Evolutionary conservation across 1,140 invertebrate genomes (phyloP).

Genomic region (Phenacoccus solenopsis): DNA sequence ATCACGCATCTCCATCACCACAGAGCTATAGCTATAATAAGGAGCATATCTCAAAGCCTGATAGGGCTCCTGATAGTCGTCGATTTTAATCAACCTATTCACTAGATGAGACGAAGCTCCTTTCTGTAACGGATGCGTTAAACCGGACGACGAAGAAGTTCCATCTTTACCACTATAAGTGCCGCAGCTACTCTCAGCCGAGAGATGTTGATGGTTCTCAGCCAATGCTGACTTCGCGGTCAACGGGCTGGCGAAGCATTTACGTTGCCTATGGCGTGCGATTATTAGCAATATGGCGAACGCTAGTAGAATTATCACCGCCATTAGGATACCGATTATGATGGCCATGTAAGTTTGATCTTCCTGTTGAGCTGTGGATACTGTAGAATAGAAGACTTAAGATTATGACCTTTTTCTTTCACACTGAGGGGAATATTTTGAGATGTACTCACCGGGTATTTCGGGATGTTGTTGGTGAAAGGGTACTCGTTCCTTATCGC

Average conservation of each 20-base stretch:
- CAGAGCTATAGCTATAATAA: constrained; percentile 64
- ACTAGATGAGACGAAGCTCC: constrained; percentile 34
- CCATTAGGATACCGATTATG: constrained; percentile 64
- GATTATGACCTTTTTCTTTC: background rate
- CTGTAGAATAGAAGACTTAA: constrained; percentile 25
- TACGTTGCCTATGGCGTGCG: constrained; percentile 59
- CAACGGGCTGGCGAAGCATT: constrained; percentile 58
- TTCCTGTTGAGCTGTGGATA: constrained; percentile 52
- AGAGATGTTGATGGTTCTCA: constrained; percentile 32
- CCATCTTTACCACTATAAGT: constrained; percentile 32
- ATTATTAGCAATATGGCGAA: constrained; percentile 64
- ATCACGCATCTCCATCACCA: constrained; percentile 62
- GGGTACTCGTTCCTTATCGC: constrained; percentile 36
- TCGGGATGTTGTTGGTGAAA: background rate
- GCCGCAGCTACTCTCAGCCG: constrained; percentile 38
- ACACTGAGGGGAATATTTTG: background rate
- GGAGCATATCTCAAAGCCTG: constrained; percentile 60
- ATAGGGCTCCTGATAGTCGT: constrained; percentile 68
- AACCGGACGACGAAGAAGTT: constrained; percentile 34
- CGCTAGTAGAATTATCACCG: constrained; percentile 57
- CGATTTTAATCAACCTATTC: constrained; percentile 44
- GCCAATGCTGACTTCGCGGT: constrained; percentile 41
- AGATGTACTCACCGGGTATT: background rate
- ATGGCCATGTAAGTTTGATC: constrained; percentile 66
- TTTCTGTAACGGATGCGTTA: constrained; percentile 33